These are phyloP conservation scores for Drosophila eohydei DNA, from an alignment of 2,888 invertebrate species.

Conservation along the genomic window DNA sequence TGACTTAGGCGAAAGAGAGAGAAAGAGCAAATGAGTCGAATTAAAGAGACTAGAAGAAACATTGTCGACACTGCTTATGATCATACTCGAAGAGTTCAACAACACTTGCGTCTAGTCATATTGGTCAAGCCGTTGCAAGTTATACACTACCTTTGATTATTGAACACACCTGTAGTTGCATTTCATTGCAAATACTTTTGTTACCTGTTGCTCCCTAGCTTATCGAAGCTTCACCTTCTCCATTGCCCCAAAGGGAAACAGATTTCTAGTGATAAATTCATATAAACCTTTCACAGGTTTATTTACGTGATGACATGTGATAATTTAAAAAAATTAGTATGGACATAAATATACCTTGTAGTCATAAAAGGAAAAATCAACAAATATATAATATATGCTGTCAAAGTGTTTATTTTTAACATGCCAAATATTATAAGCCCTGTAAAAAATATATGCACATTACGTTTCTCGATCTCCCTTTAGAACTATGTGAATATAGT, in stretches of 20 bases:
- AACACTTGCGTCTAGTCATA: neutral
- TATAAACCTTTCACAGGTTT: slow-evolving; percentile 1
- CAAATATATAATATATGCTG: too few relatives aligned
- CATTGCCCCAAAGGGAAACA: neutral
- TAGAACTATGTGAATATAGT: too few relatives aligned
- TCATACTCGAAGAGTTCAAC: neutral
- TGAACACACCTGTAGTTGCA: slow-evolving; percentile 3
- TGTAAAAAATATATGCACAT: too few relatives aligned
- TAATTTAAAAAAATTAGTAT: neutral
- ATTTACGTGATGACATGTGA: neutral
- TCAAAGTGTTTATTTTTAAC: too few relatives aligned
- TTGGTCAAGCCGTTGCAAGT: neutral
- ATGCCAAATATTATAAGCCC: too few relatives aligned
- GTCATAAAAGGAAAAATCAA: too few relatives aligned
- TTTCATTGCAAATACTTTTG: slow-evolving; percentile 1
- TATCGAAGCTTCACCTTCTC: neutral
- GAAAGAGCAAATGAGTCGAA: neutral
- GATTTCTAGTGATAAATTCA: neutral
- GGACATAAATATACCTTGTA: too few relatives aligned
- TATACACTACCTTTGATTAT: neutral
- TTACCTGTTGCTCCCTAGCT: slow-evolving; percentile 35
- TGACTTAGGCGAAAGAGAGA: neutral
- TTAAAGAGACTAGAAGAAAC: neutral
- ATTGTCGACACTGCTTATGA: neutral
- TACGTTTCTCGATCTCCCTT: too few relatives aligned